Base-by-base conservation (phyloP, 2,113 vertebrate species). In the Eurypyga helias region DNA sequence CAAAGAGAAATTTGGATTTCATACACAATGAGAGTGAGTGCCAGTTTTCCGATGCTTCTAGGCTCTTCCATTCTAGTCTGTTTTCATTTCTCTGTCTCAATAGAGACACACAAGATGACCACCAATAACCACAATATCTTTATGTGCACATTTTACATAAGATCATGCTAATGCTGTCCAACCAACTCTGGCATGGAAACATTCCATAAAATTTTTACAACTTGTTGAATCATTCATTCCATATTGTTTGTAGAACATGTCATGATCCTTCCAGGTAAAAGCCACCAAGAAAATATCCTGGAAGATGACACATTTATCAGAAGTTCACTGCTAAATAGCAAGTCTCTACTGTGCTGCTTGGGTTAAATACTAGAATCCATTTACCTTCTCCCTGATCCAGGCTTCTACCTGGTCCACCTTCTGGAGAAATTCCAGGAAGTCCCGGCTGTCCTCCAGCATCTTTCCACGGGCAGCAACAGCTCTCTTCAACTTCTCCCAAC, bases 311-410 rank as follows among this genome's bases (percentile, higher is more conserved):
- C 8, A 23, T 78, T 54, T 78, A 90, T 85, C 36, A 55, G 26
- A 80, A 43, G 7, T 10, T 15, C 17, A 18, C 34, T 23, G 21
- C 11, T 90, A 66, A 76, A 93, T 9, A 75, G 6, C 21, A 90
- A 58, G 55, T 66, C 33, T 73, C 18, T 34, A 65, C 17, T 18
- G 21, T 57, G 29, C 28, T 87, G 34, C 48, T 86, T 52, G 55
- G 13, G 13, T 78, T 52, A 82, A 92, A 90, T 29, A 73, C 21
- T 46, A 51, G 64, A 89, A 55, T 81, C 17, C 6, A 48, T 77
- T 90, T 80, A 99, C 99, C 99, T 98, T 99, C 65, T 99, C 98
- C 79, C 98, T 97, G 93, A 99, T 99, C 99, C 99, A 99, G 90
- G 98, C 98, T 93, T 99, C 99, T 82, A 99, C 98, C 51, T 99